Evolutionary conservation across 1,140 invertebrate species (phyloP), one percentile per base, ranked within the genome.

Genomic region (Drosophila equinoxialis): DNA sequence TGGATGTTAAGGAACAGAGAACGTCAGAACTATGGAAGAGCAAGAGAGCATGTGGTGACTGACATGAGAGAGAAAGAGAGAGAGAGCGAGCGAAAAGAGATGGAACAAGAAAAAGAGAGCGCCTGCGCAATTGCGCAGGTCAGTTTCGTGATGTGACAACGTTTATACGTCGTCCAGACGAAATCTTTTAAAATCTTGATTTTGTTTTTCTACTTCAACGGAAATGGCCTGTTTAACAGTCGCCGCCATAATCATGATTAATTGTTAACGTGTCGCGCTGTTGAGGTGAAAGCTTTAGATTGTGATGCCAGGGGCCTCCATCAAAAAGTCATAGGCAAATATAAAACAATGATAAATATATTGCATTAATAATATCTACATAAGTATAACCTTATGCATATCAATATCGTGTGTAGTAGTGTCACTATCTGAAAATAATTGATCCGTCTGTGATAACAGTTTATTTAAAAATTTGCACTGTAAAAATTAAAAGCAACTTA

Each of bases 41-140:
- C 35, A 37, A 37, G 35, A 39, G 37, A 39, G 37, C 3, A 13
- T 13, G 37, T 2, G 37, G 1, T 10, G 8, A 48, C 0, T 20
- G 14, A 23, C 11, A 17, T 3, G 17, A 23, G 62, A 71, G 62
- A 57, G 41, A 17, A 17, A 23, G 3, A 48, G 73, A 73, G 62
- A 45, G 39, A 60, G 61, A 35, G 59, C 51, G 73, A 41, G 37
- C 54, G 35, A 23, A 26, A 55, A 30, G 51, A 66, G 35, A 71
- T 54, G 30, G 23, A 57, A 30, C 14, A 23, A 41, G 14, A 45
- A 20, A 66, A 67, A 63, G 77, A 79, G 65, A 30, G 71, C 81
- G 81, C 78, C 64, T 81, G 68, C 81, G 81, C 81, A 75, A 68
- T 86, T 67, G 74, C 41, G 48, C 67, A 41, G 65, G 77, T 79